Conservation (phyloP, 2,888 invertebrate species). For the Hipparchia semele region DNA sequence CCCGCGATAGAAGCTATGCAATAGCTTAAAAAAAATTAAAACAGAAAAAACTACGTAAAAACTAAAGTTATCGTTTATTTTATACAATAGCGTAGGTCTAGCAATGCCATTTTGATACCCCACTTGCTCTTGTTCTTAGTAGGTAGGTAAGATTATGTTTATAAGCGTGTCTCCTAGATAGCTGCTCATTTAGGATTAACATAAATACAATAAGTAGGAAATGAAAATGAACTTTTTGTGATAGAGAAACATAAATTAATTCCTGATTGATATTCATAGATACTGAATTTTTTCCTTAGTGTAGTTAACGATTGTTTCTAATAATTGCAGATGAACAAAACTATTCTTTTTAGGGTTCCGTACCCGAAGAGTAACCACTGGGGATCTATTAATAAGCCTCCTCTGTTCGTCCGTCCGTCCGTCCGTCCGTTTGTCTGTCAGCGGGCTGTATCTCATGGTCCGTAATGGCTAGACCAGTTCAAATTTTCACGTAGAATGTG, state of each 20-base stretch:
- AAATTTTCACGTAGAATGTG: too few relatives aligned
- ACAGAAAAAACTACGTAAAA: neutral
- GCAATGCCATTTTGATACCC: neutral
- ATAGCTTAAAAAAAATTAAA: too few relatives aligned
- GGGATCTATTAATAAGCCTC: too few relatives aligned
- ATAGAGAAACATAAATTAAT: neutral
- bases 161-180: neutral
- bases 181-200: slow-evolving; percentile 7
- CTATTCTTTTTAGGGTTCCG: too few relatives aligned
- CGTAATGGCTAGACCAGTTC: too few relatives aligned
- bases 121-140: neutral
- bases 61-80: neutral
- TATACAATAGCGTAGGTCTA: neutral
- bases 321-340: neutral
- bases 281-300: neutral
- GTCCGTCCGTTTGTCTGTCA: too few relatives aligned
- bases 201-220: slow-evolving; percentile 30
- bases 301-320: neutral
- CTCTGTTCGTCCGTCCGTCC: too few relatives aligned
- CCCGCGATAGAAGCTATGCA: too few relatives aligned
- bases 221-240: slow-evolving; percentile 16
- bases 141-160: neutral
- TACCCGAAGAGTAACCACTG: too few relatives aligned
- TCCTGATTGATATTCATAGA: neutral
- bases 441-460: too few relatives aligned